phyloP scores from a whole-genome alignment of 2,113 vertebrate species.

The Dicaeum eximium region DNA sequence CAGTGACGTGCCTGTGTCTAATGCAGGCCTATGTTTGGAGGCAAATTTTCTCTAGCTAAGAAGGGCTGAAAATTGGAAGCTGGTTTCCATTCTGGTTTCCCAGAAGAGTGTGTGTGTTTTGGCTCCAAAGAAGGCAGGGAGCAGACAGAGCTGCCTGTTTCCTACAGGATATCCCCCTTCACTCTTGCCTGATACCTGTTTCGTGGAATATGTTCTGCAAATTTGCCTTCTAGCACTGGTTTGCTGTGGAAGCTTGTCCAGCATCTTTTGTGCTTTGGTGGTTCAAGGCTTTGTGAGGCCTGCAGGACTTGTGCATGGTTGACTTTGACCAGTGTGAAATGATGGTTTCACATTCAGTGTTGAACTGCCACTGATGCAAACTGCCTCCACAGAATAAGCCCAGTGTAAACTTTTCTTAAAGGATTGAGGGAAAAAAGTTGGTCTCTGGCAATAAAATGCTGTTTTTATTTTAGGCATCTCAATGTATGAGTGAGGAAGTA shows the following conservation, averaged over 20 bases:
- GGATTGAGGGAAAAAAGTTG: background rate
- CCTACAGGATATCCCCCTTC: background rate
- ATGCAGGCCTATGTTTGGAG: background rate
- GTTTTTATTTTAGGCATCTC: slow-evolving; percentile 27
- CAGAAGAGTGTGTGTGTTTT: background rate
- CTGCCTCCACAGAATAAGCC: background rate
- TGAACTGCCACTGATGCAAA: background rate
- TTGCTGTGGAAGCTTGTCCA: background rate
- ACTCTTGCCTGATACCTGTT: background rate
- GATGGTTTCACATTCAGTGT: background rate
- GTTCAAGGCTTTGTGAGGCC: background rate
- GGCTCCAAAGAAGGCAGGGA: background rate
- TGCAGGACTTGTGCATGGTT: background rate
- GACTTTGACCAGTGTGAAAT: background rate
- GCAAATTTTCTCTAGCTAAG: background rate
- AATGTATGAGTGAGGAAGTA: slow-evolving; percentile 7
- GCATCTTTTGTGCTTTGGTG: background rate
- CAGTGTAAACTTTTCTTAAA: background rate
- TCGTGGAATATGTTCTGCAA: background rate
- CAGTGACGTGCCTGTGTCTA: background rate
- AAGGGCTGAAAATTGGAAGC: background rate
- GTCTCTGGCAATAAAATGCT: background rate
- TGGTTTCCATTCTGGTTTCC: background rate
- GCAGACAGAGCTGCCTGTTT: background rate
- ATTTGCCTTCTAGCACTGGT: background rate